These are phyloP conservation scores for Melanotaenia trifasciata DNA, from an alignment of 2,797 vertebrate genomes.

Conservation along the genomic window DNA sequence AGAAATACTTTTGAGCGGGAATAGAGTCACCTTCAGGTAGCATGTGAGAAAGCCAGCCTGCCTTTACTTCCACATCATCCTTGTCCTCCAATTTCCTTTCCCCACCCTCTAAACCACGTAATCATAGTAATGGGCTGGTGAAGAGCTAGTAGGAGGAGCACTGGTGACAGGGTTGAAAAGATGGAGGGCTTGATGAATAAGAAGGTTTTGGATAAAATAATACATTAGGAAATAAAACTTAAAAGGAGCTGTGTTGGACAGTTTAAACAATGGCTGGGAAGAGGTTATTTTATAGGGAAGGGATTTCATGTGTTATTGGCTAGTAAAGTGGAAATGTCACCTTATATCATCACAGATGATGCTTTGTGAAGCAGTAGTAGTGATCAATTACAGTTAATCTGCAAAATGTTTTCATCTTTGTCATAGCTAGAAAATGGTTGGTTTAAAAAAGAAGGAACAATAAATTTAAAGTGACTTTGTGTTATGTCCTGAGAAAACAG, in stretches of 20 bases:
- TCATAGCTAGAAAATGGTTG: no score
- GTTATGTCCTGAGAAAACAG: no score
- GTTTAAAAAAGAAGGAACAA: no score
- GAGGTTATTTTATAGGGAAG: background rate
- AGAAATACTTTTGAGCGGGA: conserved; percentile 61
- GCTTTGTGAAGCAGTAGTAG: background rate
- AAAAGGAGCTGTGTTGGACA: background rate
- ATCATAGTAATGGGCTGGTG: conserved; percentile 61
- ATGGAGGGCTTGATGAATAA: background rate
- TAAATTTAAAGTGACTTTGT: no score
- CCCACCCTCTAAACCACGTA: conserved; percentile 29
- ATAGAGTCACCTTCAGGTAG: conserved; percentile 71
- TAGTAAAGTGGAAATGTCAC: background rate
- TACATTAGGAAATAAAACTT: background rate
- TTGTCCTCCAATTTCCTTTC: conserved; percentile 49
- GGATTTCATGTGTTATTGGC: background rate
- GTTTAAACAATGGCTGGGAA: background rate
- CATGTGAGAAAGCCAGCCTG: conserved; percentile 9
- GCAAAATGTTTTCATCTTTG: background rate
- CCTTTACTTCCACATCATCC: conserved; percentile 25
- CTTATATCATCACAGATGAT: background rate
- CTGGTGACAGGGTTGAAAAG: background rate
- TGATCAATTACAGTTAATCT: background rate
- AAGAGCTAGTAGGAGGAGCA: background rate
- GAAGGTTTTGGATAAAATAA: conserved; percentile 13